Percentiles rank a stretch among this genome's conserved stretches.
These are phyloP conservation scores for Phthorimaea operculella DNA, from an alignment of 1,140 invertebrate genomes.

Conservation along the genomic window DNA sequence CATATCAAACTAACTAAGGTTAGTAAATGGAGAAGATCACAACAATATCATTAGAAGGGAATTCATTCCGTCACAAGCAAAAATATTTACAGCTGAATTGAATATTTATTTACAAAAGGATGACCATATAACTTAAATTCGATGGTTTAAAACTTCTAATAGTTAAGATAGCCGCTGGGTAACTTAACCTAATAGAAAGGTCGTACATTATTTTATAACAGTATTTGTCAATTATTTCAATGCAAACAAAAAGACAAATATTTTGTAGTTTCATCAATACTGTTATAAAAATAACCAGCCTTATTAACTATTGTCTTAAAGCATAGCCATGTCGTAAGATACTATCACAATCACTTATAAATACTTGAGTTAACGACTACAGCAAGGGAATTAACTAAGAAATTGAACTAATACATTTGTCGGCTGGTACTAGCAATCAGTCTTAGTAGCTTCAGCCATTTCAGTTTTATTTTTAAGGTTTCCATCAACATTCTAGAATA, in stretches of 20 bases:
- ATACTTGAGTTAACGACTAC: slow-evolving; percentile 5
- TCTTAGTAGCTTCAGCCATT: slow-evolving; percentile 12
- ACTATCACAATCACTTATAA: slow-evolving; percentile 28
- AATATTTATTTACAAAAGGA: neutral
- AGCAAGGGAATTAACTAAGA: slow-evolving; percentile 10
- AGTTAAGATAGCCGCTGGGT: slow-evolving; percentile 11
- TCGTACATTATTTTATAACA: too few relatives aligned
- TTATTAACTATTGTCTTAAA: slow-evolving; percentile 5
- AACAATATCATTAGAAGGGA: neutral
- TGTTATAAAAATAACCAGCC: neutral
- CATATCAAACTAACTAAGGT: neutral
- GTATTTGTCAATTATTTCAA: too few relatives aligned
- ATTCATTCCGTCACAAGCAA: neutral
- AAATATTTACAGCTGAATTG: slow-evolving; percentile 1
- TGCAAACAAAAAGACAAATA: too few relatives aligned
- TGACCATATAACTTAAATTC: neutral
- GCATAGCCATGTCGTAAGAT: slow-evolving; percentile 22
- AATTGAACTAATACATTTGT: slow-evolving; percentile 22
- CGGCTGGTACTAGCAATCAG: slow-evolving; percentile 17
- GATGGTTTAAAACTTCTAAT: neutral
- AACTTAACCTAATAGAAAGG: neutral
- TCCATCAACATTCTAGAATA: too few relatives aligned
- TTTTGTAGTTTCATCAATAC: neutral
- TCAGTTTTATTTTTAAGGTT: too few relatives aligned
- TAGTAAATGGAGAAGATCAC: neutral